Evolutionary conservation across 2,888 invertebrate genomes (phyloP), one percentile per base, ranked within the genome.

Genomic region (Ormyrus thymus): DNA sequence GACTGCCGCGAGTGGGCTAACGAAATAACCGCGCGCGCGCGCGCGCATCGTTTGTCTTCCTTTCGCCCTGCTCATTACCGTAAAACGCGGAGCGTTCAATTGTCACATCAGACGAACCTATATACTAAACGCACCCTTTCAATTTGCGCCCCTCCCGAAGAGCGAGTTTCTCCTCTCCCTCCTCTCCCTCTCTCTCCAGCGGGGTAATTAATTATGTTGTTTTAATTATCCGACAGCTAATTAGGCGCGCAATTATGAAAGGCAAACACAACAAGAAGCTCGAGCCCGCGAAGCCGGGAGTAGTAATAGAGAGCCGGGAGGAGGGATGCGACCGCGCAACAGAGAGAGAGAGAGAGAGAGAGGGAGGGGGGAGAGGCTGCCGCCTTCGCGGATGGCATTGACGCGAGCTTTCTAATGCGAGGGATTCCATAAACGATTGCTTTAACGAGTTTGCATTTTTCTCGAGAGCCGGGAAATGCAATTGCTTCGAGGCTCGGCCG

Each of bases 141-240:
- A 59, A 55, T 50, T 55, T 55, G 69, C 56, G 48, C 64, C 70
- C 66, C 46, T 46, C 61, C 45, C 45, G 11, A 29, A 61, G 76
- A 6, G 13, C 50, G 50, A 46, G 6, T 29, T 29, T 29, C 43
- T 3, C 62, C 10, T 15, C 65, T 59, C 48, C n/a, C 62, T 51
- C 45, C 51, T 59, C 56, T 51, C 43, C n/a, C 29, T 53, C 69
- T 64, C 45, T 29, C 78, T 65, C 66, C 68, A 65, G 48, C 65
- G 70, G 83, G 82, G 85, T 85, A 86, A 85, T 86, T 86, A 86
- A 86, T 86, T 85, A 85, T 85, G 84, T 85, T 85, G 85, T 85
- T 85, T 86, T 85, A 84, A 86, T 85, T 86, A 86, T 85, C 85
- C 81, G 85, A 84, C 84, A 85, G 85, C 85, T 86, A 86, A 86